phyloP scores from a whole-genome alignment of 2,888 invertebrate species.

The Ormyrus labotus region DNA sequence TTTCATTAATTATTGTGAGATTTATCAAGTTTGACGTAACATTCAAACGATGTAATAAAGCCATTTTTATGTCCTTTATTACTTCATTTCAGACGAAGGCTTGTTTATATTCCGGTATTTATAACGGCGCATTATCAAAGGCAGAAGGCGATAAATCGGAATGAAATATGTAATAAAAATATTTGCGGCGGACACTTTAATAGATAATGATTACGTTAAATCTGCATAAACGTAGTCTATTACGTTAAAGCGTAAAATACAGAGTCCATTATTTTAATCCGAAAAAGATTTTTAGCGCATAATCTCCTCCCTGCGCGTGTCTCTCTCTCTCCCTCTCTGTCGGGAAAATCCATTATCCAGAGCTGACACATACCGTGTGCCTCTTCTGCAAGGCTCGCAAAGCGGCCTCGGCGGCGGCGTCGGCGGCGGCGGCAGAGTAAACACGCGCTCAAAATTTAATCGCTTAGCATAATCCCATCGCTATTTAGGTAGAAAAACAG shows the following conservation, averaged over 20 bases:
- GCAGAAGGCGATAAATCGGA: too few species aligned
- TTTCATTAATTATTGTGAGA: too few species aligned
- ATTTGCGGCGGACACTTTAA: not conserved
- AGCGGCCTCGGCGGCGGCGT: not conserved
- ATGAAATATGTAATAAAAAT: too few species aligned
- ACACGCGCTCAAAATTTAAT: slow-evolving; percentile 38
- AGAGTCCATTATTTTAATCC: slow-evolving; percentile 12
- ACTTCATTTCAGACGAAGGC: too few species aligned
- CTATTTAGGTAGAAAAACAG: slow-evolving; percentile 37
- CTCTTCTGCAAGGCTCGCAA: too few species aligned
- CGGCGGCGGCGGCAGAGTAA: slow-evolving; percentile 14
- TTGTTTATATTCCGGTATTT: too few species aligned
- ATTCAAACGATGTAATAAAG: too few species aligned
- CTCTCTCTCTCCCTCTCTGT: not conserved
- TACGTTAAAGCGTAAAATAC: slow-evolving; percentile 28
- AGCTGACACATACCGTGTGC: slow-evolving; percentile 19
- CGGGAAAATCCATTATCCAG: slow-evolving; percentile 43
- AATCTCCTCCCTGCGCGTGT: not conserved
- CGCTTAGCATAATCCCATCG: slow-evolving; percentile 37
- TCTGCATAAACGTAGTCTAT: slow-evolving; percentile 33
- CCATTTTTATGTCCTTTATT: too few species aligned
- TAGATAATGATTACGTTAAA: slow-evolving; percentile 11
- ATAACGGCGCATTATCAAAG: too few species aligned
- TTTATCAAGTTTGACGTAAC: too few species aligned
- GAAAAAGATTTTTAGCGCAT: slow-evolving; percentile 30